Evolutionary conservation across 2,888 invertebrate species (phyloP), one percentile per base, ranked within the genome.

Genomic region (Drosophila yooni): DNA sequence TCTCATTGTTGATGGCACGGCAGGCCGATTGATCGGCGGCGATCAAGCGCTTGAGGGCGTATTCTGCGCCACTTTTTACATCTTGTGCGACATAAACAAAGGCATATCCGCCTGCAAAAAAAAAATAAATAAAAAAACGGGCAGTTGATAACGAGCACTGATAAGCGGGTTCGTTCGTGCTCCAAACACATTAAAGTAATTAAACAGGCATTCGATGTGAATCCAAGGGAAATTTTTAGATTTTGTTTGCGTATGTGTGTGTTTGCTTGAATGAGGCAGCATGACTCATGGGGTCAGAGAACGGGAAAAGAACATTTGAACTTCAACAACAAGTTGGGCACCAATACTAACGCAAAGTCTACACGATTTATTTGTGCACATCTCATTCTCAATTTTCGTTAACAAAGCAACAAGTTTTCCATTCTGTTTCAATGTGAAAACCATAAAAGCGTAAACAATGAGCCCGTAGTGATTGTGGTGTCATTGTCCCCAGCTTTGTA

Each of bases 81-180:
- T 99, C 98, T 95, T 98, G 98, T 86, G 98, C 98, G 83, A 97
- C 96, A 94, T 97, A 99, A 70, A 99, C 98, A 94, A 98, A 97
- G 71, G 98, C 98, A 95, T 98, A 99, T 76, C 99, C 99, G 94
- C 99, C 99, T 99, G 94, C 61, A 95, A 88, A 70, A 38, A 27
- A 40, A 46, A n/a, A 31, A 15, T 36, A 3, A 0, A 21, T 40
- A 5, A 6, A 40, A 40, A 40, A 40, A 21, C 40, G 31, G 31
- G 61, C 57, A 29, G 43, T n/a, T 60, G 70, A 79, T 70, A 60
- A 77, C 64, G 51, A 53, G n/a, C 48, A 53, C 63, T 72, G 88
- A 86, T 88, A 83, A 81, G 71, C 48, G 56, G 29, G 57, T 67
- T 68, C 43, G 52, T 72, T 56, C 56, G 68, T 51, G 54, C 25